These are phyloP conservation scores for Oligia fasciuncula DNA, from an alignment of 2,888 invertebrate species.

Conservation along the genomic window DNA sequence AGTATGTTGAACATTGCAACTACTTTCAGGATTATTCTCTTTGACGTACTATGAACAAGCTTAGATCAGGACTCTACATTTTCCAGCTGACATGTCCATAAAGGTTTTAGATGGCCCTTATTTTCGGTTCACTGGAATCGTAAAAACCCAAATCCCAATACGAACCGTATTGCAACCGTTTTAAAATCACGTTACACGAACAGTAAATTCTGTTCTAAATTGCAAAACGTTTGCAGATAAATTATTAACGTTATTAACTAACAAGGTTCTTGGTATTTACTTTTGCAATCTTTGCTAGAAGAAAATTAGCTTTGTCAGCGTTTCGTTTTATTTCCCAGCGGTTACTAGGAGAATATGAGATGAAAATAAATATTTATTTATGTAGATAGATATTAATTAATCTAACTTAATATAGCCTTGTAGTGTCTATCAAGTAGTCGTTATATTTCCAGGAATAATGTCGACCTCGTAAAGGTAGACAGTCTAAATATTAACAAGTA, in stretches of 20 bases:
- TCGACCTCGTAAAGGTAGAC: background rate
- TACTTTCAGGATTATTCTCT: slow-evolving; percentile 19
- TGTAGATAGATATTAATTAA: slow-evolving; percentile 16
- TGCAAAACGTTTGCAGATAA: slow-evolving; percentile 27
- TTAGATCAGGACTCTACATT: slow-evolving; percentile 6
- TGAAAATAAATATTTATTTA: slow-evolving; percentile 30
- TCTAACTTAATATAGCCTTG: slow-evolving; percentile 6
- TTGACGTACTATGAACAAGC: slow-evolving; percentile 5
- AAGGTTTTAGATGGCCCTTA: slow-evolving; percentile 23
- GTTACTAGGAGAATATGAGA: slow-evolving; percentile 21
- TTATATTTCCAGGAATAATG: slow-evolving; percentile 13
- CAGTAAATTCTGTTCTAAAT: slow-evolving; percentile 29
- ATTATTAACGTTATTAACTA: slow-evolving; percentile 26
- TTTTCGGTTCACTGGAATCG: slow-evolving; percentile 26
- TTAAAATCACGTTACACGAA: slow-evolving; percentile 18
- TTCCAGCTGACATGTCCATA: slow-evolving; percentile 15
- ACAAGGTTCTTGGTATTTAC: slow-evolving; percentile 31
- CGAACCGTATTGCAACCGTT: slow-evolving; percentile 16
- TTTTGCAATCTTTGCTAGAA: slow-evolving; percentile 23
- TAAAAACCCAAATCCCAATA: slow-evolving; percentile 6
- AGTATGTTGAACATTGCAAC: slow-evolving; percentile 4
- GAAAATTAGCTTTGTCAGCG: slow-evolving; percentile 27
- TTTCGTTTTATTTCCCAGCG: slow-evolving; percentile 40
- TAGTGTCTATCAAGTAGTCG: background rate
- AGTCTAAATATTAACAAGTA: slow-evolving; percentile 1